Evolutionary conservation across 2,113 vertebrate genomes (phyloP).

Genomic region (pig (Sus scrofa)): DNA sequence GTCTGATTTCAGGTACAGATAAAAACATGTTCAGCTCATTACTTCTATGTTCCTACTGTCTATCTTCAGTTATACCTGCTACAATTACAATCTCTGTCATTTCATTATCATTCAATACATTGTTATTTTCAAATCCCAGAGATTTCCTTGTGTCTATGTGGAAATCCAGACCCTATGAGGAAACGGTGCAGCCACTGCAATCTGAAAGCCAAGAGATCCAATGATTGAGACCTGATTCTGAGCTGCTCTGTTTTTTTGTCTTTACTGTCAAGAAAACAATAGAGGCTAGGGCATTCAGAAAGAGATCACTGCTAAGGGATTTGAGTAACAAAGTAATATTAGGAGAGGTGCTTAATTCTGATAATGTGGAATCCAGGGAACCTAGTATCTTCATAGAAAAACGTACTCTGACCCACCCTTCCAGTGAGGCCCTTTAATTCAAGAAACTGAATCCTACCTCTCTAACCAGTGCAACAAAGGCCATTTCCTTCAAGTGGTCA

Average conservation of each 20-base stretch:
- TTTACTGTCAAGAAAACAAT: not conserved
- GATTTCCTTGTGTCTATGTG: not conserved
- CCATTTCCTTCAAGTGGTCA: not conserved
- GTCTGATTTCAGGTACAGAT: not conserved
- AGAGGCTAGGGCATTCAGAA: not conserved
- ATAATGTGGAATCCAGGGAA: constrained; percentile 20
- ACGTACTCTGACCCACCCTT: not conserved
- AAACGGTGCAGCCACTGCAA: not conserved
- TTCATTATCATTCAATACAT: constrained; percentile 26
- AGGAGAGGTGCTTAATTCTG: constrained; percentile 43
- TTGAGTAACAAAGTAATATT: constrained; percentile 27
- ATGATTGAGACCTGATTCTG: not conserved
- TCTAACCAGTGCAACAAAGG: not conserved
- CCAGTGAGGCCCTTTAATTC: not conserved
- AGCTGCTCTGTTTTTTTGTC: not conserved
- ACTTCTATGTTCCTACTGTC: not conserved
- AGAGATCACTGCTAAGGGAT: not conserved
- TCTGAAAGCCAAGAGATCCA: not conserved
- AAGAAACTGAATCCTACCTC: not conserved
- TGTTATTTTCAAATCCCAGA: constrained; percentile 9
- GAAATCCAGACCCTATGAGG: not conserved
- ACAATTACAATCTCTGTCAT: not conserved
- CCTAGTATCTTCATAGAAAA: not conserved
- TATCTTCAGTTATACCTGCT: not conserved
- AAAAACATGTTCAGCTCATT: not conserved